These are phyloP conservation scores for Bryconaethiops microstoma DNA, from an alignment of 2,797 vertebrate genomes.

Conservation along the genomic window DNA sequence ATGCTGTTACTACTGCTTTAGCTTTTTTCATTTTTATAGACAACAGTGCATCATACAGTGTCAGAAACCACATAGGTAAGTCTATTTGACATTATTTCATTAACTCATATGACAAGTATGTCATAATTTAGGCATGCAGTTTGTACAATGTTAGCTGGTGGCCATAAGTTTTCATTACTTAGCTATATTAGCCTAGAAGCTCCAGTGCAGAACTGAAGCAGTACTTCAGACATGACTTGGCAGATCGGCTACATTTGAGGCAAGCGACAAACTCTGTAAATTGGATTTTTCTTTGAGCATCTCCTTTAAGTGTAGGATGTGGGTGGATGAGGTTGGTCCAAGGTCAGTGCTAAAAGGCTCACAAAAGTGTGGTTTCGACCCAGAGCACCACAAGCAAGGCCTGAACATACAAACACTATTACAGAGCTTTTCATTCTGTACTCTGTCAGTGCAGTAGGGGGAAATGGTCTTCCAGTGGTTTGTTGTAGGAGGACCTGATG, in stretches of 20 bases:
- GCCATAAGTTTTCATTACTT: background rate
- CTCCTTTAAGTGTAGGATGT: constrained; percentile 9
- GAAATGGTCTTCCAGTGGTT: constrained; percentile 26
- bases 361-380: background rate
- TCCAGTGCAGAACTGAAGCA: background rate
- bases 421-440: constrained; percentile 25
- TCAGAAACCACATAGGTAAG: no score
- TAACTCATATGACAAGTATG: no score
- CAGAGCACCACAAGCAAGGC: background rate
- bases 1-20: no score
- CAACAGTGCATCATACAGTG: no score
- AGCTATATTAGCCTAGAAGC: background rate
- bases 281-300: background rate
- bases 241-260: background rate
- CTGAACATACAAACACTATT: background rate
- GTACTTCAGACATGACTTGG: background rate
- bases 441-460: constrained; percentile 10
- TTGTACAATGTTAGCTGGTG: background rate
- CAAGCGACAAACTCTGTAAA: background rate
- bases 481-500: constrained; percentile 48
- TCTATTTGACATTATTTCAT: no score
- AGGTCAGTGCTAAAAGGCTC: background rate
- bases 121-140: background rate
- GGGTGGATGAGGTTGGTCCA: background rate
- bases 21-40: no score